These are phyloP conservation scores for Drosophila phalerata DNA, from an alignment of 2,888 invertebrate species.

Conservation along the genomic window DNA sequence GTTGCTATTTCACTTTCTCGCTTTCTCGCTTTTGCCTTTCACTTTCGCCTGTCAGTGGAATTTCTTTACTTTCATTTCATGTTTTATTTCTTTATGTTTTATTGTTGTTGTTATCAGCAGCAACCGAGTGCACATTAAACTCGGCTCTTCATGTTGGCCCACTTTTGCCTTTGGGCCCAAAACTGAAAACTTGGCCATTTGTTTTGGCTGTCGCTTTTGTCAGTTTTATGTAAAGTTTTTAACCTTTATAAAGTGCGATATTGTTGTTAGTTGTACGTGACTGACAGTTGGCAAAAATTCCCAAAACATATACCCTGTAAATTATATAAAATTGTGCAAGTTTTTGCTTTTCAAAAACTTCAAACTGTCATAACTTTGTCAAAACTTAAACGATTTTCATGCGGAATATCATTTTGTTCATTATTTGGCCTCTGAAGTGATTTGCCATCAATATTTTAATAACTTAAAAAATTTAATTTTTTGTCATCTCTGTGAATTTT, in stretches of 20 bases:
- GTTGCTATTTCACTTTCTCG: background rate
- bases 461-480: too few relatives aligned
- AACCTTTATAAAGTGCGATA: slow-evolving; percentile 55
- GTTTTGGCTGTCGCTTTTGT: slow-evolving; percentile 45
- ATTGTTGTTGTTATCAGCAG: slow-evolving; percentile 28
- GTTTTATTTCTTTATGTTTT: slow-evolving; percentile 27
- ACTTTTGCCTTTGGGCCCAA: slow-evolving; percentile 24
- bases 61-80: slow-evolving; percentile 31
- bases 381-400: too few relatives aligned
- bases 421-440: too few relatives aligned
- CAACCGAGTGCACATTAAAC: slow-evolving; percentile 20
- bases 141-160: slow-evolving; percentile 10
- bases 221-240: slow-evolving; percentile 60
- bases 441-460: too few relatives aligned
- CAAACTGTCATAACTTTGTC: too few relatives aligned
- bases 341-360: background rate
- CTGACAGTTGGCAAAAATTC: slow-evolving; percentile 31
- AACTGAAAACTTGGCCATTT: slow-evolving; percentile 38
- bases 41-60: slow-evolving; percentile 33
- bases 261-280: slow-evolving; percentile 48
- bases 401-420: too few relatives aligned
- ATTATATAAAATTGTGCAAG: background rate
- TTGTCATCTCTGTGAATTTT: too few relatives aligned
- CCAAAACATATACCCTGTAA: background rate
- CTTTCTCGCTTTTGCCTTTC: slow-evolving; percentile 11